phyloP scores from a whole-genome alignment of 2,888 invertebrate species.

The Mystacides longicornis region DNA sequence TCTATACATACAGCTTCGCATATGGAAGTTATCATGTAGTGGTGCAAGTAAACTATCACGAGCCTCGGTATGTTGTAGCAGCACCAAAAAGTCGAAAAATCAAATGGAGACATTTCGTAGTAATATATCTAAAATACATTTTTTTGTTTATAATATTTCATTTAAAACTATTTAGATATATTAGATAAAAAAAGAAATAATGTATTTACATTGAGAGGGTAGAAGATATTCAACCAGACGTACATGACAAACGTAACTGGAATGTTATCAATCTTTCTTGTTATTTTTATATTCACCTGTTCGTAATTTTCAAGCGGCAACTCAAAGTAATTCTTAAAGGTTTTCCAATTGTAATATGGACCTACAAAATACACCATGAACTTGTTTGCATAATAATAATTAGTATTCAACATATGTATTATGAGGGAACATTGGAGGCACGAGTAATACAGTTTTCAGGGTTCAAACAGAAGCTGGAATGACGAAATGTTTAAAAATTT shows the following conservation, averaged over 20 bases:
- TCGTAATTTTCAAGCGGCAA: slow-evolving; percentile 49
- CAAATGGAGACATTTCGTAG: not conserved
- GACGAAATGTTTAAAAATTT: too few relatives aligned
- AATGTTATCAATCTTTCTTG: slow-evolving; percentile 53
- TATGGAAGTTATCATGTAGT: slow-evolving; percentile 68
- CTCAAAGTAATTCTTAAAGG: slow-evolving; percentile 61
- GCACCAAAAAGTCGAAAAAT: slow-evolving; percentile 57
- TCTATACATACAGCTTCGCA: slow-evolving; percentile 78
- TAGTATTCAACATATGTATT: not conserved
- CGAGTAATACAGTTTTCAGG: too few relatives aligned
- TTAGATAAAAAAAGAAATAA: not conserved
- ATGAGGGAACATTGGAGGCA: too few relatives aligned
- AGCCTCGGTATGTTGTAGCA: slow-evolving; percentile 74
- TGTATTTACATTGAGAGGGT: slow-evolving; percentile 51
- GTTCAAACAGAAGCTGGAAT: too few relatives aligned
- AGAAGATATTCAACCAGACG: slow-evolving; percentile 47
- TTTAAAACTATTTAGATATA: not conserved
- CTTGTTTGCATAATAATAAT: not conserved
- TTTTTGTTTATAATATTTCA: not conserved
- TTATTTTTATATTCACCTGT: slow-evolving; percentile 50
- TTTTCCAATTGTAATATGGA: slow-evolving; percentile 77
- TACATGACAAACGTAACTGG: slow-evolving; percentile 51
- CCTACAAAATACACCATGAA: slow-evolving; percentile 47
- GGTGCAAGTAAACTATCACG: slow-evolving; percentile 64
- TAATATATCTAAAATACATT: slow-evolving; percentile 5